Base-by-base conservation (phyloP, 2,113 vertebrate species). In the rat (Rattus norvegicus) region DNA sequence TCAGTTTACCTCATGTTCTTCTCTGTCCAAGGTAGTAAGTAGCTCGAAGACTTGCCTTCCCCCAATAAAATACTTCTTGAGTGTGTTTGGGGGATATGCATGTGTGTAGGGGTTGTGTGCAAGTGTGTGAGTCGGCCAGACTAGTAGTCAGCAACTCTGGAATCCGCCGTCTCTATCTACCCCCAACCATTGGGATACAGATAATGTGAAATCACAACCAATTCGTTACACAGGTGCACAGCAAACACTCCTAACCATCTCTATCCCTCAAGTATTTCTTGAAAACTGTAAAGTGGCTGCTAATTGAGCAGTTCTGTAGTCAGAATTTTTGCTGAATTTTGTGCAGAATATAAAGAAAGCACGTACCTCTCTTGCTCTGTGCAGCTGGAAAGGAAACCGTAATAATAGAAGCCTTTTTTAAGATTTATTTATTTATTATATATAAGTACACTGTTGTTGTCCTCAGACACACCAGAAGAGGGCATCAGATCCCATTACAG, bases 261-360 rank as follows among this genome's bases (percentile, higher is more conserved):
- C 56, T 63, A 63, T 13, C 24, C 59, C 81, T 43, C 30, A 30
- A 63, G 7, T 63, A 63, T 52, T 67, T 86, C 52, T 65, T 77
- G 12, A 92, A 89, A 85, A 75, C 81, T 20, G 33, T 28, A 16
- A 85, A 73, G 47, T 75, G 0, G 20, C 10, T 69, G 16, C 28
- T 69, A 59, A 52, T 56, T 56, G 54, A 43, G 36, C 49, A 93
- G 36, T 80, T 93, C 56, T 84, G 1, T 39, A 16, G 79, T 20
- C 13, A 94, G 83, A 77, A 79, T 67, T 83, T 90, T 43, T 39
- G 33, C 69, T 67, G 52, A 36, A 59, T 94, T 94, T 91, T 93
- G 79, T 30, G 22, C 88, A 14, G 20, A 77, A 36, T 59, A 43
- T 76, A 43, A 93, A 33, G 59, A 65, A 90, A 65, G 65, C 20